Conservation (phyloP, 2,113 vertebrate species). For the Aythya baeri region DNA sequence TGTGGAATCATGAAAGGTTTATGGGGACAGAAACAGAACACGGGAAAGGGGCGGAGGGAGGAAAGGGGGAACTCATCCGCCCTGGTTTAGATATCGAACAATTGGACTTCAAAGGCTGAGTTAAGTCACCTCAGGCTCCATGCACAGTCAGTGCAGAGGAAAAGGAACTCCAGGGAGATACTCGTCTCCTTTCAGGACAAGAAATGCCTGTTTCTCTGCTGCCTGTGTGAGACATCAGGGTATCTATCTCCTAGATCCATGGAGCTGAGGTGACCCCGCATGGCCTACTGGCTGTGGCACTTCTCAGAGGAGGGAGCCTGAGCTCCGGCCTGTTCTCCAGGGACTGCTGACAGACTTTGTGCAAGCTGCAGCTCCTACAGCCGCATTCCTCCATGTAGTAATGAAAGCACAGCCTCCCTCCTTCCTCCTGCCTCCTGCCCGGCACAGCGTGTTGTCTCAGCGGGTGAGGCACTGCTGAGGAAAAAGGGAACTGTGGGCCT, state of each 20-base stretch:
- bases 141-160: background rate
- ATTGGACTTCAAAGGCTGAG: slow-evolving; percentile 22
- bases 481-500: background rate
- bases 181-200: slow-evolving; percentile 30
- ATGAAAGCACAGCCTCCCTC: background rate
- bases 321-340: background rate
- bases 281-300: background rate
- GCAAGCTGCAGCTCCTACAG: background rate
- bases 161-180: background rate
- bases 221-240: background rate
- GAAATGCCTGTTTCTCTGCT: slow-evolving; percentile 41
- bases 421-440: background rate
- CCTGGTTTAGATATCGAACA: slow-evolving; percentile 14
- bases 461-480: background rate
- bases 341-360: background rate
- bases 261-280: background rate
- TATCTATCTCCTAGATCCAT: background rate
- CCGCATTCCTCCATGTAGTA: background rate
- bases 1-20: background rate
- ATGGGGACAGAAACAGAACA: background rate
- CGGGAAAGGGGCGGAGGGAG: background rate
- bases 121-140: slow-evolving; percentile 11
- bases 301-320: background rate
- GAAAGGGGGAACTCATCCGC: background rate
- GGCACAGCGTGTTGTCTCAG: background rate